Percentiles rank a stretch among this genome's conserved stretches.
These are phyloP conservation scores for Bombyx mori DNA, from an alignment of 1,140 invertebrate species.

Conservation along the genomic window ASM3026992v2 NC_085123.1:5298501-5299000, in stretches of 20 bases:
- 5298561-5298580: too few species aligned
- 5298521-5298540: too few species aligned
- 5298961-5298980: too few species aligned
- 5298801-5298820: slow-evolving; percentile 19
- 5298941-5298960: too few species aligned
- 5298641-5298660: too few species aligned
- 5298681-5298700: slow-evolving; percentile 7
- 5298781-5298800: slow-evolving; percentile 46
- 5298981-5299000: too few species aligned
- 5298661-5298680: too few species aligned
- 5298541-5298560: too few species aligned
- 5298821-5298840: slow-evolving; percentile 11
- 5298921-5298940: not conserved
- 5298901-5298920: slow-evolving; percentile 4
- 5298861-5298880: slow-evolving; percentile 44
- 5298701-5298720: slow-evolving; percentile 30
- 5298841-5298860: slow-evolving; percentile 13
- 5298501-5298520: too few species aligned
- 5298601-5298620: too few species aligned
- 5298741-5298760: slow-evolving; percentile 59
- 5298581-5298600: too few species aligned
- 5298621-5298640: too few species aligned
- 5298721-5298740: slow-evolving; percentile 11
- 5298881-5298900: slow-evolving; percentile 22
- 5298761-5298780: slow-evolving; percentile 30